These are phyloP conservation scores for Dicyrtoma fusca DNA, from an alignment of 2,888 invertebrate species.

Conservation along the genomic window DNA sequence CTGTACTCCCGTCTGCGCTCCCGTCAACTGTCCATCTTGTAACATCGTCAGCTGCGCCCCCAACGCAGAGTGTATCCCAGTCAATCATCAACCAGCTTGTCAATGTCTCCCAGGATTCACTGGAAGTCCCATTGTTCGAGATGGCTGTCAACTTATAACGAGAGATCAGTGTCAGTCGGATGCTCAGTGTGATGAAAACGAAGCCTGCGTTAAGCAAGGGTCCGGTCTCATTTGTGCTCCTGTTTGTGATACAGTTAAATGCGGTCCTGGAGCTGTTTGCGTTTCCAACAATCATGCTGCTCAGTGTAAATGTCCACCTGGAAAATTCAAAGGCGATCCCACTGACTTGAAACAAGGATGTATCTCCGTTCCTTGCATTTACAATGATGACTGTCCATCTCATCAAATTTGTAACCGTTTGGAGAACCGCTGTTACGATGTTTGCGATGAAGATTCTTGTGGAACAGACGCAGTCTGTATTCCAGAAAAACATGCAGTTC, in stretches of 20 bases:
- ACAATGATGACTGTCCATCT: slow-evolving; percentile 80
- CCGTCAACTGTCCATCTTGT: slow-evolving; percentile 75
- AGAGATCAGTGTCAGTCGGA: slow-evolving; percentile 78
- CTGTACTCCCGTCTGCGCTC: slow-evolving; percentile 76
- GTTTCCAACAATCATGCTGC: slow-evolving; percentile 86
- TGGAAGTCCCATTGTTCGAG: slow-evolving; percentile 87
- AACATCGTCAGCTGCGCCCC: slow-evolving; percentile 61
- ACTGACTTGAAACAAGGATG: slow-evolving; percentile 73
- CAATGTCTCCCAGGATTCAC: slow-evolving; percentile 80
- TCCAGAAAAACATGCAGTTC: slow-evolving; percentile 78
- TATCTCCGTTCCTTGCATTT: slow-evolving; percentile 78
- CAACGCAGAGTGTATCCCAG: slow-evolving; percentile 74
- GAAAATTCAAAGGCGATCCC: slow-evolving; percentile 83
- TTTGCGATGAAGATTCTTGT: slow-evolving; percentile 79
- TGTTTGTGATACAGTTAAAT: slow-evolving; percentile 75
- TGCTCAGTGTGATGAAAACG: slow-evolving; percentile 80
- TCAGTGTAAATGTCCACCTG: slow-evolving; percentile 86
- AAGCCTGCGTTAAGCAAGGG: slow-evolving; percentile 71
- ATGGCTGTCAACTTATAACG: slow-evolving; percentile 75
- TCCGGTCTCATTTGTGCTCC: slow-evolving; percentile 70
- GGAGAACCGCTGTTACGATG: slow-evolving; percentile 79
- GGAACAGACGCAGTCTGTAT: slow-evolving; percentile 86
- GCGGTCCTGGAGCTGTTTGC: slow-evolving; percentile 86
- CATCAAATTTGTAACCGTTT: slow-evolving; percentile 80
- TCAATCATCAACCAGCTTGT: slow-evolving; percentile 66